Evolutionary conservation across 1,140 invertebrate genomes (phyloP), one percentile per base, ranked within the genome.

Genomic region (Octopus bimaculoides): DNA sequence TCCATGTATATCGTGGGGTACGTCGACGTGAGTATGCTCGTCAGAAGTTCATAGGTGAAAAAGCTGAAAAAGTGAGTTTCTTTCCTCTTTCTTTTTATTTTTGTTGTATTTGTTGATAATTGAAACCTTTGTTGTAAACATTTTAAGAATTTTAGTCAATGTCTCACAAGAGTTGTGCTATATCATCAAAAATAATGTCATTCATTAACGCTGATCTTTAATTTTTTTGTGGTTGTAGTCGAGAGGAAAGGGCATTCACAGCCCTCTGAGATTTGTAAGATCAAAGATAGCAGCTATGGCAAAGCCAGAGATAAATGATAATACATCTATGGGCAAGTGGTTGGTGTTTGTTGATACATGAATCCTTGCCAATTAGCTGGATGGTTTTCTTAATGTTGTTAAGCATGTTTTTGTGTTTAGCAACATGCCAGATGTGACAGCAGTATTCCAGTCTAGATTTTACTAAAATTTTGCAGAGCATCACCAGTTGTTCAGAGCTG

Each of bases 1-100:
- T 99, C 91, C 97, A 99, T 91, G 97, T 99, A 1, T 99, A 99
- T 85, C 92, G 97, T 82, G 97, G 98, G 91, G 91, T 99, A 26
- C 90, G 97, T 66, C 91, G 97, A 77, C 96, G 98, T 90, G 97
- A 99, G 91, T 98, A 97, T 91, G 95, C 96, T 2, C 91, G 98
- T 81, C 96, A 98, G 88, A 97, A 97, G 89, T 95, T 93, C 81
- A 96, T 98, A 86, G 94, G 96, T 88, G 94, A 96, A 87, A 95
- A 95, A 90, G 94, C 94, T 84, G 93, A 94, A 91, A 94, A 94
- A 91, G 95, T 96, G 91, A 85, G 79, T 73, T 17, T 20, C 12
- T 56, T 14, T 54, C 53, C 7, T 14, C 14, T 71, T 54, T 52
- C 5, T 78, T 78, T 17, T 17, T 78, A 53, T 78, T 78, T 41